Conservation (phyloP, 2,113 vertebrate genomes). For the Atractosteus spatula region DNA sequence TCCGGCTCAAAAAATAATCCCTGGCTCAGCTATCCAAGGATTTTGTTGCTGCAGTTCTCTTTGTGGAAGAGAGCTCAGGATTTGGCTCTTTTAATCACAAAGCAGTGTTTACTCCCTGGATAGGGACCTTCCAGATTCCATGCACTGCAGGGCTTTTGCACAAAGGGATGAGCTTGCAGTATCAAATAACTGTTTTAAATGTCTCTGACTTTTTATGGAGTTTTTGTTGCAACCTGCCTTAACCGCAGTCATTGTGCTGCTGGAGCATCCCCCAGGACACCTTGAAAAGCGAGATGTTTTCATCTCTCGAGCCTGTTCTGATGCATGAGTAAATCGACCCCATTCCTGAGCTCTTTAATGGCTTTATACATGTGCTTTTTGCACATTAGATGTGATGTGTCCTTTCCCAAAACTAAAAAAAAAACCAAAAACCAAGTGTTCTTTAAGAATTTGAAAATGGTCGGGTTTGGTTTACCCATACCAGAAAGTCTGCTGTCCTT, state of each 20-base stretch:
- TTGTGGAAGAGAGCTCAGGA: slow-evolving; percentile 10
- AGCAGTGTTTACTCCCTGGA: slow-evolving; percentile 14
- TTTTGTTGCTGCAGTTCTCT: slow-evolving; percentile 5
- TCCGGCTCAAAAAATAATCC: slow-evolving; percentile 14
- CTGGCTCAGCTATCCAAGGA: slow-evolving; percentile 1
- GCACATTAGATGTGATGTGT: too few relatives aligned
- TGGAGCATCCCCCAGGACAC: slow-evolving; percentile 5
- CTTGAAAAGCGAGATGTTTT: not conserved
- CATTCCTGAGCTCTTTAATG: not conserved
- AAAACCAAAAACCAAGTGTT: not conserved
- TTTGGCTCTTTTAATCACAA: slow-evolving; percentile 13
- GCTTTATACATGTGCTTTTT: too few relatives aligned
- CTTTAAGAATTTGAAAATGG: not conserved
- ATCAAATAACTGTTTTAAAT: slow-evolving; percentile 11
- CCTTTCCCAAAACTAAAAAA: not conserved
- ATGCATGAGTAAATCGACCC: not conserved
- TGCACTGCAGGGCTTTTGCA: slow-evolving; percentile 7
- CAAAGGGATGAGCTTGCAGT: slow-evolving; percentile 2
- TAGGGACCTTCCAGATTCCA: slow-evolving; percentile 14
- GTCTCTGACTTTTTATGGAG: not conserved
- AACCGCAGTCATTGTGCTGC: slow-evolving; percentile 2
- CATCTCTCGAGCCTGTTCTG: not conserved
- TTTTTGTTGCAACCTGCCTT: slow-evolving; percentile 20
- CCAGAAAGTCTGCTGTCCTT: too few relatives aligned
- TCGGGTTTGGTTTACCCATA: too few relatives aligned